These are phyloP conservation scores for Agrotis puta DNA, from an alignment of 2,888 invertebrate species.

Conservation along the genomic window DNA sequence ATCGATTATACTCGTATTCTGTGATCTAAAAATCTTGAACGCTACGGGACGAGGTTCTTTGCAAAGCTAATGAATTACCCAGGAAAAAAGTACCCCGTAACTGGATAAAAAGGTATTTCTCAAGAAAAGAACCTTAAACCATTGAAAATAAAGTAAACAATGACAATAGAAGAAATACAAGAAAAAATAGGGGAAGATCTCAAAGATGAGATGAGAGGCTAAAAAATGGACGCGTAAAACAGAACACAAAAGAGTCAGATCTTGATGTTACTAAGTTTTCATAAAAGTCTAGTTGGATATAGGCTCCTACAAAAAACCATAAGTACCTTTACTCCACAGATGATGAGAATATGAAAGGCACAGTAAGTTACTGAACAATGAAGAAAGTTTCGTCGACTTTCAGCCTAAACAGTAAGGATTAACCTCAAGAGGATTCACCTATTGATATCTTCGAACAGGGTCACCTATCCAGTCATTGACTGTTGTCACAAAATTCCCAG, in stretches of 20 bases:
- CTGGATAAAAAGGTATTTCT: not conserved
- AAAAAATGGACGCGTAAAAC: not conserved
- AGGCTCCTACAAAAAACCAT: not conserved
- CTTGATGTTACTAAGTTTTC: too few relatives aligned
- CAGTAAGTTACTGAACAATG: too few relatives aligned
- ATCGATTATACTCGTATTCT: not conserved
- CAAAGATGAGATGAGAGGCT: too few relatives aligned
- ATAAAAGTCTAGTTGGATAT: not conserved
- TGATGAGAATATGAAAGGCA: not conserved
- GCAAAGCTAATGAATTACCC: not conserved
- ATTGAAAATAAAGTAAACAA: not conserved
- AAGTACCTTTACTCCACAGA: too few relatives aligned
- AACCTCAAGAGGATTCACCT: not conserved
- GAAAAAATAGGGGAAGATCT: not conserved
- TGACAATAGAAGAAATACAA: not conserved
- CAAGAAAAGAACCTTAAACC: not conserved
- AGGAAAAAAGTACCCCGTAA: not conserved
- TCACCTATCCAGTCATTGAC: not conserved
- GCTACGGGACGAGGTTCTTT: not conserved
- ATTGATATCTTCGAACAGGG: not conserved
- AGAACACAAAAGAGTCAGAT: too few relatives aligned
- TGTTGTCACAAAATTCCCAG: slow-evolving; percentile 8
- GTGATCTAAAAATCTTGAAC: not conserved
- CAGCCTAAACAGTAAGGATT: not conserved
- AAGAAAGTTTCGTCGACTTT: not conserved